A percentile compares a stretch with the other conserved stretches of the same genome.
Evolutionary conservation across 2,797 vertebrate species (phyloP).

Genomic region (Oryzias dopingdopingensis): DNA sequence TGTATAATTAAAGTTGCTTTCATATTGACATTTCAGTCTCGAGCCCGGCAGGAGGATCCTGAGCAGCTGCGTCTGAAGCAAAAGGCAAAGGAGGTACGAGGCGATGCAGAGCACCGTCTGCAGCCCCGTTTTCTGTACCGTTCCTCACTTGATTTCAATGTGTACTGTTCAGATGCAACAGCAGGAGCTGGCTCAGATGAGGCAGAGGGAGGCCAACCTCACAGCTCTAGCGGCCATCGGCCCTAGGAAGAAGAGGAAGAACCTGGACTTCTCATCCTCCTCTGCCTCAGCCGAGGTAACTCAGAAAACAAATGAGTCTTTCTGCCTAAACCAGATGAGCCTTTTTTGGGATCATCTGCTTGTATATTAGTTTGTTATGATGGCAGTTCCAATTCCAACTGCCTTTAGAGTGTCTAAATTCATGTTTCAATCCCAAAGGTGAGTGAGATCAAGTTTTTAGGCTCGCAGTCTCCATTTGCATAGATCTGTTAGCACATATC

Average conservation of each 20-base stretch:
- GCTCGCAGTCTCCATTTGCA: too few relatives aligned
- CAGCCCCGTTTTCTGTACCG: constrained; percentile 8
- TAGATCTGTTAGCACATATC: too few relatives aligned
- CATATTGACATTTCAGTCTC: constrained; percentile 80
- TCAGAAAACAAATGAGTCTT: not conserved
- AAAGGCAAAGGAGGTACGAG: constrained; percentile 94
- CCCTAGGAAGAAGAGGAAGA: constrained; percentile 92
- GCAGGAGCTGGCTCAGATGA: constrained; percentile 95
- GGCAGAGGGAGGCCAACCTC: constrained; percentile 95
- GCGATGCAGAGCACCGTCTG: constrained; percentile 2
- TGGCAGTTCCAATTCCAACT: too few relatives aligned
- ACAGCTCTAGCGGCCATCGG: constrained; percentile 96
- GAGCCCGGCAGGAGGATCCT: constrained; percentile 97
- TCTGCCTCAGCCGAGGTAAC: constrained; percentile 88
- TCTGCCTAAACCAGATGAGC: not conserved
- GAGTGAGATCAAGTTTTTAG: too few relatives aligned
- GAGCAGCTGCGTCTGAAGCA: constrained; percentile 96
- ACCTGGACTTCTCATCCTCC: constrained; percentile 83
- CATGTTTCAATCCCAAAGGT: too few relatives aligned
- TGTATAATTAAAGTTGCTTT: constrained; percentile 3
- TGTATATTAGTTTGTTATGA: not conserved
- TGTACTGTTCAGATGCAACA: constrained; percentile 90
- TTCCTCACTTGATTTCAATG: constrained; percentile 28
- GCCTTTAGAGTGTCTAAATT: too few relatives aligned
- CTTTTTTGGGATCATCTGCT: not conserved